Conservation (phyloP, 2,888 invertebrate species). For the Coronaproctus castanopsis region DNA sequence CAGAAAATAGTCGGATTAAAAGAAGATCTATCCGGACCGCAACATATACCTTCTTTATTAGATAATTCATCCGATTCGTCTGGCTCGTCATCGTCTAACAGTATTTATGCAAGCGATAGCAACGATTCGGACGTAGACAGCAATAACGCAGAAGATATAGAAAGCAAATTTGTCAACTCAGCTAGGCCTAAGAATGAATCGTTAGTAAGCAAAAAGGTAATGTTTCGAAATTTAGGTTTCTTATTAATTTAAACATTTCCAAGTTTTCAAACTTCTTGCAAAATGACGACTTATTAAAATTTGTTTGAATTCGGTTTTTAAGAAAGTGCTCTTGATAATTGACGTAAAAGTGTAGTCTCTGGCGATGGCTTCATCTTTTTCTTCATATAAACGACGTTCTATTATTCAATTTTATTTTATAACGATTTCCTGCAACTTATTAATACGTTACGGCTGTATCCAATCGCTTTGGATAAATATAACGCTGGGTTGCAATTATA, state of each 20-base stretch:
- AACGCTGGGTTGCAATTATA: no score
- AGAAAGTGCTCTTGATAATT: no score
- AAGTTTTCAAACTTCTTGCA: no score
- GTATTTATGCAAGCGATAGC: constrained; percentile 15
- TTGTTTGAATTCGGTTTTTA: no score
- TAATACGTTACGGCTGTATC: no score
- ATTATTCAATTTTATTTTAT: no score
- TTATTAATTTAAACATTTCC: not conserved
- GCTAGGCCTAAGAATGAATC: constrained; percentile 62
- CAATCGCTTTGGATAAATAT: no score
- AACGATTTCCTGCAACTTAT: no score
- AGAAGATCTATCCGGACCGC: constrained; percentile 48
- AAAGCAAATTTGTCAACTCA: constrained; percentile 37
- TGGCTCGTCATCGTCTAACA: constrained; percentile 8
- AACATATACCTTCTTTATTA: constrained; percentile 42
- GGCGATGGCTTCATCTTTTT: no score
- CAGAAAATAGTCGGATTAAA: constrained; percentile 71
- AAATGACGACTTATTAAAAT: no score
- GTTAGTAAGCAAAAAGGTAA: constrained; percentile 52
- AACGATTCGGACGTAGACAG: constrained; percentile 23
- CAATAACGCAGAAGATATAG: constrained; percentile 30
- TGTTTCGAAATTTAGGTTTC: not conserved
- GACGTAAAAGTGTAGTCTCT: no score
- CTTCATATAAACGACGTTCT: no score
- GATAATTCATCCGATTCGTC: constrained; percentile 3